Evolutionary conservation across 2,888 invertebrate genomes (phyloP), one percentile per base, ranked within the genome.

Genomic region (Rugalucina vietnamica): DNA sequence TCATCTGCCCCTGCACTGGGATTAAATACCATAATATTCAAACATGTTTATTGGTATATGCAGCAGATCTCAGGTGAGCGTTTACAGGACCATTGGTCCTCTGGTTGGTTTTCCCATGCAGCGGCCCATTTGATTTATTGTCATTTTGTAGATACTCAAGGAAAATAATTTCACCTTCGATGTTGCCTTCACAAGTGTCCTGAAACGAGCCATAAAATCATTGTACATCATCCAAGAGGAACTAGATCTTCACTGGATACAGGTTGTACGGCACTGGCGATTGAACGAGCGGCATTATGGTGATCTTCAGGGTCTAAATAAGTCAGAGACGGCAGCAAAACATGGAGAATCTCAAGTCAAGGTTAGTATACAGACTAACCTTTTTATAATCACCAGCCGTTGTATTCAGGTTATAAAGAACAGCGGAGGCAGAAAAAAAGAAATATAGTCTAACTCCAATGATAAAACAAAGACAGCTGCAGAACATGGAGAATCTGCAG

Each of bases 221-320:
- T 88, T 95, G 76, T 94, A 91, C 87, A 73, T 89, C 37, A 90
- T 95, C 36, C 95, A 95, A 88, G 94, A 95, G 71, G 95, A 90
- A 49, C 89, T 94, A 18, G 95, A 95, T 85, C 92, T 93, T 21
- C 94, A 95, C 90, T 95, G 94, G 94, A 94, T 95, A 37, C 95
- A 94, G 4, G 95, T 95, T 21, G 74, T 89, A 3, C 90, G 94
- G 50, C 92, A 94, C 84, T 95, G 95, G 95, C 88, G 95, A 73
- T 90, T 95, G 12, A 95, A 95, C 85, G 95, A 95, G 86, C 88
- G 95, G 39, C 95, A 95, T 91, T 95, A 95, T 85, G 95, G 95
- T n/a, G 95, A 91, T 43, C 91, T 95, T 21, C 94, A 94, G 81
- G 95, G 95, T 14, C 91, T 95, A 21, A 95, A 95, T 87, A 95